Conservation (phyloP, 2,113 vertebrate genomes). For the Rhea americana region DNA sequence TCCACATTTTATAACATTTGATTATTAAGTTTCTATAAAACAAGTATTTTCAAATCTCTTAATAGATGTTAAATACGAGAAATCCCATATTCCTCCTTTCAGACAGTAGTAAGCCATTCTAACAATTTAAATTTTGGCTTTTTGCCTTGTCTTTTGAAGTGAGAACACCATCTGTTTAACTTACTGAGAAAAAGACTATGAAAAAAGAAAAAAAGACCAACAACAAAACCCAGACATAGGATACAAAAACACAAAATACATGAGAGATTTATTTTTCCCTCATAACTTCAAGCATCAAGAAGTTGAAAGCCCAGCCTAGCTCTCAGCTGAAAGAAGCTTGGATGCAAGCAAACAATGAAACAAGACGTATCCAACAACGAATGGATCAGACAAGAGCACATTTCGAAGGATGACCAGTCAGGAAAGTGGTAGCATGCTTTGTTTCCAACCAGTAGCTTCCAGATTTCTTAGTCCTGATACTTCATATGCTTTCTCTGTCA, state of each 20-base stretch:
- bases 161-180: conserved; percentile 13
- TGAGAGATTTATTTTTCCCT: fast-evolving
- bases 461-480: background rate
- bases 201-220: background rate
- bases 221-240: background rate
- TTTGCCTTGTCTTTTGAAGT: conserved; percentile 16
- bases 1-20: background rate
- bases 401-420: background rate
- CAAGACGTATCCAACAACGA: background rate
- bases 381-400: fast-evolving
- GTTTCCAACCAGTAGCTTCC: background rate
- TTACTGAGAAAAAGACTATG: background rate
- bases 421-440: background rate
- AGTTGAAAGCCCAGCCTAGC: background rate
- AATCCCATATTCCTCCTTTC: background rate
- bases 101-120: background rate
- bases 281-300: background rate
- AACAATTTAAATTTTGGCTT: background rate
- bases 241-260: background rate
- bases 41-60: background rate
- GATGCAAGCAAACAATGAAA: background rate
- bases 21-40: background rate
- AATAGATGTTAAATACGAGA: background rate
- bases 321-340: background rate
- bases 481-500: background rate